Percentiles rank a stretch among this genome's conserved stretches.
Conservation (phyloP, 2,797 vertebrate species). For the Zalophus californianus region DNA sequence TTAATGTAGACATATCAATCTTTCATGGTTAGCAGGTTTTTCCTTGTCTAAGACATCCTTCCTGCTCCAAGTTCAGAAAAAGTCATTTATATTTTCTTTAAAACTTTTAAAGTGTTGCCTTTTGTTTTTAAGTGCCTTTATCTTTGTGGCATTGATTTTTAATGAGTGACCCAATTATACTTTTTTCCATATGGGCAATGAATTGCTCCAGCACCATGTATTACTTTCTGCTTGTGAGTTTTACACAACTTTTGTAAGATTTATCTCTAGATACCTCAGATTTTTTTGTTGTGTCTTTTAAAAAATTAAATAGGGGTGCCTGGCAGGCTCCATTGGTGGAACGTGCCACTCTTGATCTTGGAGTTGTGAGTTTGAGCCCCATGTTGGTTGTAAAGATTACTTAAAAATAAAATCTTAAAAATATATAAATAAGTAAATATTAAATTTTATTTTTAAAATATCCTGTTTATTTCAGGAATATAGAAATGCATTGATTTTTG, state of each 20-base stretch:
- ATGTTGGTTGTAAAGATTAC: neutral
- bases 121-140: slow-evolving; percentile 1
- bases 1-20: neutral
- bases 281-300: neutral
- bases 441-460: neutral
- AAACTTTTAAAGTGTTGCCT: neutral
- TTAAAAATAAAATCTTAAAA: neutral
- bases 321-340: neutral
- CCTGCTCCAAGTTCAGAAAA: neutral
- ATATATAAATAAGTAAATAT: neutral
- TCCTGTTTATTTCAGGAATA: neutral
- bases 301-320: neutral
- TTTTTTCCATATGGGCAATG: neutral
- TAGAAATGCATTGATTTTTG: neutral
- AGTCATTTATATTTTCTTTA: neutral
- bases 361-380: neutral
- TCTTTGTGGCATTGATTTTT: neutral
- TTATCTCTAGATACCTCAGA: neutral
- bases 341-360: neutral
- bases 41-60: neutral
- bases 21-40: neutral
- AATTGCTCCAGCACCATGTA: neutral
- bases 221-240: neutral
- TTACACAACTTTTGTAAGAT: neutral
- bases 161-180: neutral